Percentiles rank a stretch among this genome's conserved stretches.
phyloP scores from a whole-genome alignment of 2,797 vertebrate genomes.

The Amphiprion clarkii region DNA sequence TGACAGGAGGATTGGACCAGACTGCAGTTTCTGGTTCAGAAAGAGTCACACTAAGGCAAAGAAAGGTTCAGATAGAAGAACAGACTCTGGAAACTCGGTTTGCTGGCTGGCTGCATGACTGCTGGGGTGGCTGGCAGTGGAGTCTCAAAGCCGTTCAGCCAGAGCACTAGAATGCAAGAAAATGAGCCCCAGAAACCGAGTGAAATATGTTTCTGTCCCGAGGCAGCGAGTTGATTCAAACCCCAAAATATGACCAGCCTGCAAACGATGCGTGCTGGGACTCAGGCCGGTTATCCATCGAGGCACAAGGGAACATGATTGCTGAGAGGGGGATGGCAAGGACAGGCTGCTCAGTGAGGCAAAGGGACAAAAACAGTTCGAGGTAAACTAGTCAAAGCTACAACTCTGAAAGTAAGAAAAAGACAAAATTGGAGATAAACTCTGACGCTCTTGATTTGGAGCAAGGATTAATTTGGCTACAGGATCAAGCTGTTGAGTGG shows the following conservation, averaged over 20 bases:
- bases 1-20: neutral
- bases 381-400: neutral
- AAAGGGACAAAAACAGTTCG: neutral
- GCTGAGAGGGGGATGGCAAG: neutral
- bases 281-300: neutral
- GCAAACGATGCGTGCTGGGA: neutral
- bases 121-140: neutral
- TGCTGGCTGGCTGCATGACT: neutral
- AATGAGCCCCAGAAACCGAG: neutral
- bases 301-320: neutral
- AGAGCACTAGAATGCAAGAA: neutral
- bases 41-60: constrained; percentile 1
- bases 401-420: neutral
- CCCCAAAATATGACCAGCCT: neutral
- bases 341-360: neutral
- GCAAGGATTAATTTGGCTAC: constrained; percentile 21
- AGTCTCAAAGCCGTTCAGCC: neutral
- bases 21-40: neutral
- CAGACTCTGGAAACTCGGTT: neutral
- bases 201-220: neutral
- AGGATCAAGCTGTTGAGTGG: constrained; percentile 34
- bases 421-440: neutral
- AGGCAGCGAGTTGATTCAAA: neutral
- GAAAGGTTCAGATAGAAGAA: neutral
- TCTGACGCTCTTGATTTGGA: constrained; percentile 4